Evolutionary conservation across 64 coral and sea anemone species (phyloP), one percentile per base, ranked within the genome.

Genomic region (Acropora yongei): DNA sequence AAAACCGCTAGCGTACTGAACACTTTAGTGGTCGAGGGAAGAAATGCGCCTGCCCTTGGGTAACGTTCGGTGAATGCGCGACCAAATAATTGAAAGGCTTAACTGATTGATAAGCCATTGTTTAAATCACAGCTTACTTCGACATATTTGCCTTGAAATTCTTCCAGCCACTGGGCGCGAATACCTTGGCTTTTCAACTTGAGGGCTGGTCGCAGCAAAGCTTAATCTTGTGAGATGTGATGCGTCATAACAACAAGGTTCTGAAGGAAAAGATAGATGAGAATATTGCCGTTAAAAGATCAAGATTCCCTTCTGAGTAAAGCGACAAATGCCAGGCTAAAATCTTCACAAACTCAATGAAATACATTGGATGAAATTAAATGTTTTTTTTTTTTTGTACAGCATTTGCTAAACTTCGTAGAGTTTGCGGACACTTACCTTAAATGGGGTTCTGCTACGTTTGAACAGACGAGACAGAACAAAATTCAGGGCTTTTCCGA

Each of bases 61-160:
- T 30, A 30, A 30, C 30, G 30, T 30, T 30, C 6, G 10, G 10
- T 55, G 51, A 55, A 55, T 55, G 16, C 7, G 16, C 2, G 7
- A 63, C 3, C 8, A 63, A 10, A 63, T 14, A 63, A 63, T 13
- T 63, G 51, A 63, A 63, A 13, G 58, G 16, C 11, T 5, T 63
- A 63, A 63, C 0, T 55, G 1, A 10, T 0, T 55, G 51, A 63
- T 63, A 63, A 63, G 9, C 58, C 58, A 14, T 19, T 71, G 68
- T 13, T 30, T 71, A 19, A 71, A 20, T 14, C 3, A 3, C 40
- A 1, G 72, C 79, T 53, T 91, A 87, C 74, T 72, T 79, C 95
- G 80, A 4, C 95, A 94, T 44, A 88, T 45, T 79, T 88, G 91
- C 6, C 68, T 91, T 86, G 93, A 91, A 78, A 97, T 93, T 18